phyloP scores from a whole-genome alignment of 37 sponge, comb jelly and placozoan genomes.

The Eunapius fragilis region DNA sequence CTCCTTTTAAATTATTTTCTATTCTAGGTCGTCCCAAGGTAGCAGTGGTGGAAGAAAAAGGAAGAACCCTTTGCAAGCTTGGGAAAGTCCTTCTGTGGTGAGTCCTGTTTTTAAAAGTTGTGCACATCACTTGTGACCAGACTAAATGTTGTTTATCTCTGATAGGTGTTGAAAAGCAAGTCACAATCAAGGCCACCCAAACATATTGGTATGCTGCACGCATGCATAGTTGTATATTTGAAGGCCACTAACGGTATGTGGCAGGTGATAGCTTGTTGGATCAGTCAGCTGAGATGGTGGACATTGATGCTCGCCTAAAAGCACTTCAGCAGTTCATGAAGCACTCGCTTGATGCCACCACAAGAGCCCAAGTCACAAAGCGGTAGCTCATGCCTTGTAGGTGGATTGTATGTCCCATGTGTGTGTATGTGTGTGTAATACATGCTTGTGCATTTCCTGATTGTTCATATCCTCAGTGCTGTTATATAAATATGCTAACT shows the following conservation, averaged over 20 bases:
- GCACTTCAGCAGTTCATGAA: slow-evolving; percentile 91
- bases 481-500: too few relatives aligned
- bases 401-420: neutral
- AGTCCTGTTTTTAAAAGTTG: neutral
- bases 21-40: neutral
- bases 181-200: neutral
- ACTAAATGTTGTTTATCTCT: neutral
- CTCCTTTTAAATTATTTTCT: neutral
- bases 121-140: too few relatives aligned
- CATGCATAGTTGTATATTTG: slow-evolving; percentile 3
- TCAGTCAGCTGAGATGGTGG: slow-evolving; percentile 73
- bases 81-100: neutral
- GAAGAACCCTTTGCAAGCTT: neutral
- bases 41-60: neutral
- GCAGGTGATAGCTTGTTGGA: slow-evolving; percentile 37
- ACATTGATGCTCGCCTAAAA: slow-evolving; percentile 87
- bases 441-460: neutral
- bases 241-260: slow-evolving; percentile 5
- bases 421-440: neutral
- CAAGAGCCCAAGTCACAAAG: slow-evolving; percentile 13
- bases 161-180: neutral
- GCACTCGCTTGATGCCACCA: slow-evolving; percentile 58
- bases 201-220: neutral
- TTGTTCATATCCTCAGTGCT: neutral
- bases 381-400: neutral